A percentile compares a stretch with the other conserved stretches of the same genome.
Conservation (phyloP, 2,113 vertebrate species). For the Phainopepla nitens region DNA sequence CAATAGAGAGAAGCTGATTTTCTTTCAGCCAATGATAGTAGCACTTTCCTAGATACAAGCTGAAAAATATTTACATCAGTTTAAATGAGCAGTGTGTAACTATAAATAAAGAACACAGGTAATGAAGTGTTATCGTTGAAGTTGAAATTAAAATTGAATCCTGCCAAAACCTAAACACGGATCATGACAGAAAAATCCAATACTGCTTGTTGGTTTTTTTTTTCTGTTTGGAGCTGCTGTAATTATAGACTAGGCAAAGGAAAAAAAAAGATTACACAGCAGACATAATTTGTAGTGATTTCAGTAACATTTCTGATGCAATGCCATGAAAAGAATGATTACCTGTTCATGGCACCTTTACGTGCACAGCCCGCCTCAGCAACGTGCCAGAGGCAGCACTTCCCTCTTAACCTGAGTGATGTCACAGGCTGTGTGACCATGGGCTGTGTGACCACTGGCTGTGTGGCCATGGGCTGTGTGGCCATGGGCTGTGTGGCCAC, state of each 20-base stretch:
- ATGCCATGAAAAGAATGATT: background rate
- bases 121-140: slow-evolving; percentile 50
- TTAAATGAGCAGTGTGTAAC: slow-evolving; percentile 7
- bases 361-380: rapidly evolving
- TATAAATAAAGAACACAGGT: slow-evolving; percentile 40
- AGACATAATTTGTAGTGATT: background rate
- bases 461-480: background rate
- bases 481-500: background rate
- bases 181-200: slow-evolving; percentile 35
- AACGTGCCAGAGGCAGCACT: rapidly evolving
- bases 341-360: background rate
- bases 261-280: background rate
- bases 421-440: background rate
- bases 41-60: background rate
- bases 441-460: background rate
- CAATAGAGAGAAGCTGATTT: background rate
- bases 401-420: rapidly evolving
- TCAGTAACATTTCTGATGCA: background rate
- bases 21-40: background rate
- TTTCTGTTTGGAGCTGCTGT: background rate
- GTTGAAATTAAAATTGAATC: slow-evolving; percentile 62
- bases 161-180: slow-evolving; percentile 17
- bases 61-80: background rate
- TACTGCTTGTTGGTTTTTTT: background rate
- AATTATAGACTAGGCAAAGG: slow-evolving; percentile 25